Base-by-base conservation (phyloP, 2,113 vertebrate species). In the Labeo rohita region DNA sequence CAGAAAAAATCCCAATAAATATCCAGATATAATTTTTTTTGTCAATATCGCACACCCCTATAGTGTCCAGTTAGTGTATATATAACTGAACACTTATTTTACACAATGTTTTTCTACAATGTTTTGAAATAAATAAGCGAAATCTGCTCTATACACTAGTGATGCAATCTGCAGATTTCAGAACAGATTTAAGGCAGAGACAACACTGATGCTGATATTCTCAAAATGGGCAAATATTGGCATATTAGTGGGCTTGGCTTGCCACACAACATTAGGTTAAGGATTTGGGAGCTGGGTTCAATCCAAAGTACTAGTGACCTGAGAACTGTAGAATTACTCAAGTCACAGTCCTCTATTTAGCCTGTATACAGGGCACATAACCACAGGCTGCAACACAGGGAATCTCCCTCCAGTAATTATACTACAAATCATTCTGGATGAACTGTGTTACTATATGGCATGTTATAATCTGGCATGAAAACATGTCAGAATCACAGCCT, bases 401-500 rank as follows among this genome's bases (percentile, higher is more conserved):
- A 28, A 23, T 75, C 21, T 50, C 11, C 43, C 45, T 50, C n/a
- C 11, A 49, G 13, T 49, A 75, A 49, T 75, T 23, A 45, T 73
- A 49, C 43, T 28, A 49, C n/a, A 75, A 75, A 11, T 49, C 43
- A 50, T 49, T 8, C 45, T 1, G 72, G 72, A 74, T 74, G 72
- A 47, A 74, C 21, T 13, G 43, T 13, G 43, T 75, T 75, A 50
- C 11, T 47, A 23, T 21, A 72, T 21, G 68, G 39, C 68, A 39
- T 72, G 68, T 72, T 45, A 23, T 28, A 74, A 49, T 74, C n/a
- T 49, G 45, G 23, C 50, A 78, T 52, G 75, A 78, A 78, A 78
- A 36, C 11, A 52, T 18, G n/a, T 8, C 73, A 75, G 45, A 75
- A 75, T 39, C 28, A 36, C 8, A 39, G 28, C 28, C 15, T 78